A percentile compares a stretch with the other conserved stretches of the same genome.
phyloP scores from a whole-genome alignment of 2,888 invertebrate genomes.

The Rhingia campestris region DNA sequence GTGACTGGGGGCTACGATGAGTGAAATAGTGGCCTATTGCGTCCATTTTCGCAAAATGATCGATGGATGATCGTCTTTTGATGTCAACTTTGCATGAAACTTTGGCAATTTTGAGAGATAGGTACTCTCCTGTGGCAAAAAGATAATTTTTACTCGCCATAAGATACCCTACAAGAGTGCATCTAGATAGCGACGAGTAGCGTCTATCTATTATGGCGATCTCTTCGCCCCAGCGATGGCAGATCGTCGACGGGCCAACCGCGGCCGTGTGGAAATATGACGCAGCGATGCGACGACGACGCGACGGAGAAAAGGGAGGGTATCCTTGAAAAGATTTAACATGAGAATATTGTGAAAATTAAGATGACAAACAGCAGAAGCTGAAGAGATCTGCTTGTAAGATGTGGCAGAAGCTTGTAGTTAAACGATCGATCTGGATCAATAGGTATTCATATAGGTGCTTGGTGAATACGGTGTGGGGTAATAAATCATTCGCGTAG shows the following conservation, averaged over 20 bases:
- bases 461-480: slow-evolving; percentile 6
- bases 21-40: slow-evolving; percentile 52
- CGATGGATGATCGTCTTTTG: slow-evolving; percentile 68
- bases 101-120: slow-evolving; percentile 62
- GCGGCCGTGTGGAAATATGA: slow-evolving; percentile 26
- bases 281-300: background rate
- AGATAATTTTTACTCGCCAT: slow-evolving; percentile 37
- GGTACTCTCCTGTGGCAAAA: slow-evolving; percentile 18
- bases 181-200: slow-evolving; percentile 10
- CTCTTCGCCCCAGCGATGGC: slow-evolving; percentile 25
- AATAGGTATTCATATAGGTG: slow-evolving; percentile 14
- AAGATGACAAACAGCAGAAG: slow-evolving; percentile 58
- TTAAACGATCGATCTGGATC: slow-evolving; percentile 54
- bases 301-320: slow-evolving; percentile 19
- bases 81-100: slow-evolving; percentile 72
- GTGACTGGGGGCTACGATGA: slow-evolving; percentile 30
- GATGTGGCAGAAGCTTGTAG: slow-evolving; percentile 4
- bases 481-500: slow-evolving; percentile 55
- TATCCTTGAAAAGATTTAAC: slow-evolving; percentile 33
- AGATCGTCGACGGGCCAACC: slow-evolving; percentile 2
- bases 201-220: slow-evolving; percentile 42
- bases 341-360: slow-evolving; percentile 28
- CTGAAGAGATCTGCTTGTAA: slow-evolving; percentile 15
- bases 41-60: slow-evolving; percentile 66
- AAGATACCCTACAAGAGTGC: slow-evolving; percentile 25